Evolutionary conservation across 1,140 invertebrate species (phyloP).

Genomic region (Heterodera carotae): DNA sequence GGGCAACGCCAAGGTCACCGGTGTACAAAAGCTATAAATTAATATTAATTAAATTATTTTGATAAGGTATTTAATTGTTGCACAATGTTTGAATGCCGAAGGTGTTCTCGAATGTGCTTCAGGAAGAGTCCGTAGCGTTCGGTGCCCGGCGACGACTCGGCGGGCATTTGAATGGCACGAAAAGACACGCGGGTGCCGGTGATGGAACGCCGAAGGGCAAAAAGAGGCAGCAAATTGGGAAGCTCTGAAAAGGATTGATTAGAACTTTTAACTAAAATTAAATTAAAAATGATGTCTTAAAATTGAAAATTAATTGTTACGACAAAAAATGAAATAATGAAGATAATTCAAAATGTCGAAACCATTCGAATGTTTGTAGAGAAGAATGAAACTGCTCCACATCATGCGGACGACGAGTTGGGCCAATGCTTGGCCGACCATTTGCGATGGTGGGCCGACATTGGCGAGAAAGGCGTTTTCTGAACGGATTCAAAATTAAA

Average conservation of each 20-base stretch:
- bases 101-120: conserved; percentile 54
- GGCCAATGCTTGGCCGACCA: conserved; percentile 45
- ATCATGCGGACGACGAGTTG: conserved; percentile 51
- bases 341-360: neutral
- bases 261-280: conserved; percentile 3
- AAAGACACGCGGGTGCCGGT: conserved; percentile 42
- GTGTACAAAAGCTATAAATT: conserved; percentile 54
- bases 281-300: conserved; percentile 1
- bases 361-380: conserved; percentile 56
- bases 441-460: conserved; percentile 50
- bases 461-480: conserved; percentile 50
- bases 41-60: neutral
- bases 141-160: conserved; percentile 37
- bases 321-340: neutral
- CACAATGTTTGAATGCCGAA: conserved; percentile 61
- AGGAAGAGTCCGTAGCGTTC: conserved; percentile 52
- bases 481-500: conserved; percentile 21
- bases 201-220: conserved; percentile 43
- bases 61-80: conserved; percentile 21
- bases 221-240: conserved; percentile 42
- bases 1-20: conserved; percentile 53
- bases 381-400: conserved; percentile 58
- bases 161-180: conserved; percentile 49
- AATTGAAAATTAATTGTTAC: conserved; percentile 22
- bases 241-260: conserved; percentile 36